A percentile compares a stretch with the other conserved stretches of the same genome.
Conservation (phyloP, 2,113 vertebrate genomes). For the Petrocephalus microphthalmus region DNA sequence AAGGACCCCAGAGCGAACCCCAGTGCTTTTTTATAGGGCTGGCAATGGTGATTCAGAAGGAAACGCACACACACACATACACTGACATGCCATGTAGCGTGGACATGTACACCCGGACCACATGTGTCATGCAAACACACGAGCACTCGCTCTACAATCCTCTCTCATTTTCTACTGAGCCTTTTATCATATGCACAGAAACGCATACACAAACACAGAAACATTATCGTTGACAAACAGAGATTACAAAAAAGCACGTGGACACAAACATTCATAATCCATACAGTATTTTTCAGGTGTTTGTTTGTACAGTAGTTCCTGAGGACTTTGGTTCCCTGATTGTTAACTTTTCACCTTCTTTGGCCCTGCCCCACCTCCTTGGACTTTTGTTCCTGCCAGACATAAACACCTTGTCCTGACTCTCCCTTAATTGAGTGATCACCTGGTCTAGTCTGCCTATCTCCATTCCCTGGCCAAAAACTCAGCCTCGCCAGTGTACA, state of each 20-base stretch:
- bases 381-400: neutral
- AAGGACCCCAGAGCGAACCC: slow-evolving; percentile 88
- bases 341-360: neutral
- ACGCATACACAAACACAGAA: slow-evolving; percentile 1
- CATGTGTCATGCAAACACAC: slow-evolving; percentile 23
- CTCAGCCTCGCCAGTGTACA: neutral
- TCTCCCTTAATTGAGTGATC: neutral
- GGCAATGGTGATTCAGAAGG: neutral
- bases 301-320: slow-evolving; percentile 7
- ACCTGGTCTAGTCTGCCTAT: neutral
- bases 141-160: neutral
- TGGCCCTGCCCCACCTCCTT: neutral
- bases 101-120: neutral
- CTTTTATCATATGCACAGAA: neutral
- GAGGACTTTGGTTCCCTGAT: neutral
- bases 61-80: neutral
- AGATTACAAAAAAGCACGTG: neutral
- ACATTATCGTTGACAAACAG: neutral
- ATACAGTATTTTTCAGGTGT: neutral
- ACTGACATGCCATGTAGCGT: neutral
- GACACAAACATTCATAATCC: neutral
- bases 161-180: slow-evolving; percentile 16
- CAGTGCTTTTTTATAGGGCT: slow-evolving; percentile 81
- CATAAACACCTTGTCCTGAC: neutral
- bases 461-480: neutral